Conservation (phyloP, 2,797 vertebrate genomes). For the Austrolebias charrua region DNA sequence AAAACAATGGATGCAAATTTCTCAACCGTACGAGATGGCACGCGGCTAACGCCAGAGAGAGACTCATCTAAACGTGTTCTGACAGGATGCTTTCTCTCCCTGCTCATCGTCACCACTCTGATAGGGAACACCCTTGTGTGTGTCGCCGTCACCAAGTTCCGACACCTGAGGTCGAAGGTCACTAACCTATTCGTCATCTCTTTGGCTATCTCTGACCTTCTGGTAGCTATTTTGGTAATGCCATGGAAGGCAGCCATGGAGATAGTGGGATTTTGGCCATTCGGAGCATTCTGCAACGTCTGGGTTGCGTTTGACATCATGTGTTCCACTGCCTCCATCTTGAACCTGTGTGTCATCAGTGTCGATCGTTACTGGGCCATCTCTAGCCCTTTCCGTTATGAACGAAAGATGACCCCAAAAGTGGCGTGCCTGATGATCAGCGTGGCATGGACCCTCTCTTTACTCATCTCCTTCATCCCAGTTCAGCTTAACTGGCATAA, state of each 20-base stretch:
- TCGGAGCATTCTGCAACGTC: conserved; percentile 94
- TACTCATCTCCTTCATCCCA: conserved; percentile 96
- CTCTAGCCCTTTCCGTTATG: conserved; percentile 95
- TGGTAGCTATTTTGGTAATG: conserved; percentile 97
- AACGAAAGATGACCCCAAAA: conserved; percentile 98
- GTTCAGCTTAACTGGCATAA: conserved; percentile 99
- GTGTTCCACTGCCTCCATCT: conserved; percentile 97
- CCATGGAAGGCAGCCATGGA: conserved; percentile 97
- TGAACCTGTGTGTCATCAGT: conserved; percentile 97
- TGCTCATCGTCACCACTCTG: conserved; percentile 95
- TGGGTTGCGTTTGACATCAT: conserved; percentile 99
- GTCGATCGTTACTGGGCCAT: conserved; percentile 99
- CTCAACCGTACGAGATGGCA: conserved; percentile 85
- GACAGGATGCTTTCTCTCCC: conserved; percentile 93
- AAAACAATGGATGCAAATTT: conserved; percentile 90
- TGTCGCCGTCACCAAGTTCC: conserved; percentile 92
- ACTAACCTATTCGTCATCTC: conserved; percentile 99
- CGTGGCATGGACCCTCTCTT: conserved; percentile 92
- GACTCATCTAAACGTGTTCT: conserved; percentile 92
- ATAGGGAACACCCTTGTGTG: conserved; percentile 96
- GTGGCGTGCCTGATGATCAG: conserved; percentile 96
- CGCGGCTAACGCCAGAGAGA: conserved; percentile 81
- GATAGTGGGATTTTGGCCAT: conserved; percentile 96
- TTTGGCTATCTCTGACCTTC: conserved; percentile 93
- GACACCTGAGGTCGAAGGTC: conserved; percentile 96